Conservation (phyloP, 2,888 invertebrate genomes). For the Lacanobia wlatinum region DNA sequence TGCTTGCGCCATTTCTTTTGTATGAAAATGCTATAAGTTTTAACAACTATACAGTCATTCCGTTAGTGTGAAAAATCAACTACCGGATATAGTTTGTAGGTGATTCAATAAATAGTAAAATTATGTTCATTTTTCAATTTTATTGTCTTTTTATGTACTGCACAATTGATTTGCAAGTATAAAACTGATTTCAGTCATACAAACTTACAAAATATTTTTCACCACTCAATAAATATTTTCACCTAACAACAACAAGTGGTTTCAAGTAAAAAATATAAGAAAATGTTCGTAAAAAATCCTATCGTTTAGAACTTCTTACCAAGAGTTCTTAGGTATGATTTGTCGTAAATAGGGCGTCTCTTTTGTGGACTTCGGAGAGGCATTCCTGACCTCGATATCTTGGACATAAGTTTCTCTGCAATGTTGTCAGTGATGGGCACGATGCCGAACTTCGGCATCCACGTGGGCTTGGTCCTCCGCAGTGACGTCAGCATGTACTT, state of each 20-base stretch:
- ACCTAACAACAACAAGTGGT: neutral
- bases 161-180: slow-evolving; percentile 17
- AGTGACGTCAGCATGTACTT: slow-evolving; percentile 72
- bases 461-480: slow-evolving; percentile 74
- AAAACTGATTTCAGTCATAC: slow-evolving; percentile 5
- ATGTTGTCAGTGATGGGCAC: slow-evolving; percentile 80
- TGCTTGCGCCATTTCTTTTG: neutral
- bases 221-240: slow-evolving; percentile 4
- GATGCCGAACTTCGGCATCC: slow-evolving; percentile 80
- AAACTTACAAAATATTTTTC: neutral
- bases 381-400: slow-evolving; percentile 70
- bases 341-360: slow-evolving; percentile 16
- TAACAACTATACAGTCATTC: neutral
- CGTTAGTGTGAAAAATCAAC: slow-evolving; percentile 2
- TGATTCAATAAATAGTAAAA: slow-evolving; percentile 31
- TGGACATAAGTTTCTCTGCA: slow-evolving; percentile 75
- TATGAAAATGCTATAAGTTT: too few relatives aligned
- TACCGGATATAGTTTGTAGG: neutral
- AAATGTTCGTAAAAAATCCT: slow-evolving; percentile 17
- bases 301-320: neutral
- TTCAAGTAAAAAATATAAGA: slow-evolving; percentile 29
- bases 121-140: neutral
- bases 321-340: slow-evolving; percentile 20
- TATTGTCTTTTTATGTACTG: slow-evolving; percentile 40
- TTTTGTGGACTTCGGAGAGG: slow-evolving; percentile 53